Evolutionary conservation across 2,113 vertebrate genomes (phyloP).

Genomic region (Capricornis sumatraensis): DNA sequence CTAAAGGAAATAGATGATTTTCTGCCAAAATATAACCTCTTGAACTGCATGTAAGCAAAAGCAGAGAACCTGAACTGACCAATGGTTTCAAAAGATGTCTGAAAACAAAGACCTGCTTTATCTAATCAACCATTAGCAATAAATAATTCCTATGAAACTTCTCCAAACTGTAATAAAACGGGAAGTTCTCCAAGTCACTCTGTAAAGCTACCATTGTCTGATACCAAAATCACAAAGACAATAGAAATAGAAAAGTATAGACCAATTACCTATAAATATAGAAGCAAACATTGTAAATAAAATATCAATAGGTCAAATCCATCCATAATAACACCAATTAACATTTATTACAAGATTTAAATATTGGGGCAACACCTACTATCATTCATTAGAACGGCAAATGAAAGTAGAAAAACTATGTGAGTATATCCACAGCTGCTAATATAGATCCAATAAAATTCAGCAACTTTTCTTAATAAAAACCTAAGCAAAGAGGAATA

Average conservation of each 20-base stretch:
- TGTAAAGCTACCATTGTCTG: background rate
- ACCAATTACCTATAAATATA: background rate
- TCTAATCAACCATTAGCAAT: background rate
- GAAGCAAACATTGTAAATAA: background rate
- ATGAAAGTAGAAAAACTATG: background rate
- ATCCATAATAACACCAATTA: background rate
- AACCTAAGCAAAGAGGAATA: background rate
- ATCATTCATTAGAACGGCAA: background rate
- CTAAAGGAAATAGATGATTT: background rate
- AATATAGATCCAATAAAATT: background rate
- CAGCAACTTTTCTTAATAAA: background rate
- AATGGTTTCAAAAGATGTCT: background rate
- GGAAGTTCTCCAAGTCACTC: background rate
- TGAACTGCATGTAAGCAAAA: background rate
- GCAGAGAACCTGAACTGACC: background rate
- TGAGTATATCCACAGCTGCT: background rate
- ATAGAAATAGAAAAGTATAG: background rate
- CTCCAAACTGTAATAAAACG: background rate
- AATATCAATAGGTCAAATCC: background rate
- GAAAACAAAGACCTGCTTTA: background rate
- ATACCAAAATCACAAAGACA: background rate
- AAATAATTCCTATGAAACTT: background rate
- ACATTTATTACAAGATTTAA: background rate
- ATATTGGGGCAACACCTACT: background rate
- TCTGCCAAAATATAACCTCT: background rate